phyloP scores from a whole-genome alignment of 2,888 invertebrate genomes.

The Eristalis intricaria region DNA sequence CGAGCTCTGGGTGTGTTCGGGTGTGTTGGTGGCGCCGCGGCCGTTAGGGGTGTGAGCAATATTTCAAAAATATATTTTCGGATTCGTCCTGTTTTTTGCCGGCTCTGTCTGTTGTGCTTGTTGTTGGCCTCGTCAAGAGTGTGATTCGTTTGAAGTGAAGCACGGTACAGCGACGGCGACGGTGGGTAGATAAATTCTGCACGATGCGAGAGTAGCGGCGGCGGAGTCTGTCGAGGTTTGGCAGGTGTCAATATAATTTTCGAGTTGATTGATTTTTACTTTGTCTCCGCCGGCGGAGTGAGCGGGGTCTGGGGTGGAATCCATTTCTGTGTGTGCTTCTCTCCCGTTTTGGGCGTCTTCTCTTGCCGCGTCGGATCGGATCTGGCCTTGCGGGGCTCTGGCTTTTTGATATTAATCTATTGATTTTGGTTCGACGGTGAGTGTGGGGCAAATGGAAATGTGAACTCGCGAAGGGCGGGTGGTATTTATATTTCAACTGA shows the following conservation, averaged over 20 bases:
- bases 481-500: neutral
- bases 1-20: neutral
- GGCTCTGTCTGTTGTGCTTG: neutral
- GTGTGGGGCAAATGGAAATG: conserved; percentile 1
- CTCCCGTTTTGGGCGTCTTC: neutral
- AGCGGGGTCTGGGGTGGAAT: neutral
- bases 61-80: conserved; percentile 61
- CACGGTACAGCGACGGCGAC: neutral
- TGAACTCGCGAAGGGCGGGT: neutral
- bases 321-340: neutral
- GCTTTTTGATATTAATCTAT: conserved; percentile 34
- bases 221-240: conserved; percentile 33
- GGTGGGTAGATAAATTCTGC: conserved; percentile 46
- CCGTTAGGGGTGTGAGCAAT: conserved; percentile 20
- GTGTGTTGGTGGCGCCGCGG: conserved; percentile 19
- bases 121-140: neutral
- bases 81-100: neutral
- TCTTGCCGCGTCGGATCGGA: neutral
- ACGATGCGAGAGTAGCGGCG: neutral
- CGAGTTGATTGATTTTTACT: conserved; percentile 70
- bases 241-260: conserved; percentile 71
- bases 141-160: conserved; percentile 57
- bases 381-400: neutral
- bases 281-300: conserved; percentile 44
- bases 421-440: conserved; percentile 20